Conservation (phyloP, 2,797 vertebrate species). For the Epinephelus coioides region DNA sequence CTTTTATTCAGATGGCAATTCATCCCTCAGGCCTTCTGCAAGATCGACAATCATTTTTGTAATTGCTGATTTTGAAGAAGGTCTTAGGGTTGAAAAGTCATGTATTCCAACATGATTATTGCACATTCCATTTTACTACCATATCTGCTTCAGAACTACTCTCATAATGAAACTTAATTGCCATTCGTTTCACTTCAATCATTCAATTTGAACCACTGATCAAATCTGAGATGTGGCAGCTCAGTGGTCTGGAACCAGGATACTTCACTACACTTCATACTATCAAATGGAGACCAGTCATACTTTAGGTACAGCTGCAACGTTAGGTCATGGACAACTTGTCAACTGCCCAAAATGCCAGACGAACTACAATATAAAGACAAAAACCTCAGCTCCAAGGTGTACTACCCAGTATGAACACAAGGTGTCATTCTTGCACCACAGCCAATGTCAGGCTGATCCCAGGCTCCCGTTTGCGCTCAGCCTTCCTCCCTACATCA, state of each 20-base stretch:
- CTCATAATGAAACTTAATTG: background rate
- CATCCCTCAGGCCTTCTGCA: too few species aligned
- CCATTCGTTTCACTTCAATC: background rate
- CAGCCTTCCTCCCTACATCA: slow-evolving; percentile 48
- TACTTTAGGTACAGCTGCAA: background rate
- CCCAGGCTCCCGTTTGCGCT: background rate
- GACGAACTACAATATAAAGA: background rate
- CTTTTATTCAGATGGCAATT: too few species aligned
- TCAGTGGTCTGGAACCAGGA: background rate
- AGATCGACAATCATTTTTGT: too few species aligned
- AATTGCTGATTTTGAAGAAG: too few species aligned
- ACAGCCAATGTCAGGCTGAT: background rate
- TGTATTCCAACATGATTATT: background rate
- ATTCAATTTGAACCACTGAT: background rate
- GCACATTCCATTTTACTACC: background rate
- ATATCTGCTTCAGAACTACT: background rate
- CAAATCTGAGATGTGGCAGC: background rate
- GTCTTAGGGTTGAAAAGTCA: too few species aligned
- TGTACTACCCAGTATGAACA: slow-evolving; percentile 61
- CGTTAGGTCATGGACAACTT: background rate
- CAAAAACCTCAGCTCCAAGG: background rate
- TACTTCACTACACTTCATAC: background rate
- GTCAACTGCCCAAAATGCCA: background rate
- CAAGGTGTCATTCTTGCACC: slow-evolving; percentile 78
- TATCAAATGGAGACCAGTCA: background rate